Conservation (phyloP, 2,113 vertebrate species). For the Manacus vitellinus region DNA sequence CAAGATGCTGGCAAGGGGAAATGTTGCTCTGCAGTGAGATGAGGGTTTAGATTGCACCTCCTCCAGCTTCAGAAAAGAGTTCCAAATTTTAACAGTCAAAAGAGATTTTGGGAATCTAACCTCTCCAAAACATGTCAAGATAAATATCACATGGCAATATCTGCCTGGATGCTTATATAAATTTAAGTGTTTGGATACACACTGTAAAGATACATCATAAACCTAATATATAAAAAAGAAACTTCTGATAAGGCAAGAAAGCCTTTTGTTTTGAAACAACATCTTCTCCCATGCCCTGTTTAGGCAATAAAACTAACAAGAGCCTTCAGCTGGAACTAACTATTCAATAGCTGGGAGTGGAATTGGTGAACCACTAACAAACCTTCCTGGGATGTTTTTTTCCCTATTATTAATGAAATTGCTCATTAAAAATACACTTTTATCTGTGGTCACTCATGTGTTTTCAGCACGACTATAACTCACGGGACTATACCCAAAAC, state of each 20-base stretch:
- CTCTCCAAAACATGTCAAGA: background rate
- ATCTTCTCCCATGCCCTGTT: background rate
- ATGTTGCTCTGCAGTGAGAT: background rate
- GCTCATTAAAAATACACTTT: background rate
- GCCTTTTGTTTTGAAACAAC: background rate
- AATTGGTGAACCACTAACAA: background rate
- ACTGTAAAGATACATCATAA: background rate
- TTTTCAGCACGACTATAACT: background rate
- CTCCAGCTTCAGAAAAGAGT: background rate
- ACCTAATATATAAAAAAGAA: background rate
- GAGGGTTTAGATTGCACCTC: background rate
- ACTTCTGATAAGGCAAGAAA: background rate
- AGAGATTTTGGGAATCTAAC: background rate
- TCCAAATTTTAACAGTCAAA: background rate
- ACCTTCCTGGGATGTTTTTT: background rate
- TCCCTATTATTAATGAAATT: background rate
- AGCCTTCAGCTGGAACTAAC: slow-evolving; percentile 30
- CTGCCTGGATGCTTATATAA: background rate
- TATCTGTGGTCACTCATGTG: background rate
- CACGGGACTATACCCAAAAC: background rate
- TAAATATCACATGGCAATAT: background rate
- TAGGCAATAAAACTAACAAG: background rate
- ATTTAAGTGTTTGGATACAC: background rate
- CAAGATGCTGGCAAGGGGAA: background rate
- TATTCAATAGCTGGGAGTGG: background rate